Percentiles rank a stretch among this genome's conserved stretches.
These are phyloP conservation scores for Chydorus sphaericus DNA, from an alignment of 2,888 invertebrate genomes.

Conservation along the genomic window DNA sequence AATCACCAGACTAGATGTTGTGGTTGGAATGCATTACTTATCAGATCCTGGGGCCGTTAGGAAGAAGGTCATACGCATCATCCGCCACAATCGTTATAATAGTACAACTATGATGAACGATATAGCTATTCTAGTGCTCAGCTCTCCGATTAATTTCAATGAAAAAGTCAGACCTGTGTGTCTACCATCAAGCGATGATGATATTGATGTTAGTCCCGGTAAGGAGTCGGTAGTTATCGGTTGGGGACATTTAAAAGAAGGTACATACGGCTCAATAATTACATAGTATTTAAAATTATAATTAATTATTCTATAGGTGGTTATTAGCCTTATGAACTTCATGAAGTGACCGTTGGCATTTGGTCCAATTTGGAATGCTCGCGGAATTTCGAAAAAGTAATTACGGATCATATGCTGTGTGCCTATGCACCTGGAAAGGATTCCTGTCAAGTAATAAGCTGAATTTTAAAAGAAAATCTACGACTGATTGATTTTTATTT, in stretches of 20 bases:
- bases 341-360: slow-evolving; percentile 70
- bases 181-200: slow-evolving; percentile 16
- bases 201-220: slow-evolving; percentile 10
- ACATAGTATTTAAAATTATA: no score
- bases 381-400: no score
- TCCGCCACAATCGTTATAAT: slow-evolving; percentile 71
- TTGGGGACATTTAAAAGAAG: slow-evolving; percentile 56
- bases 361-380: no score
- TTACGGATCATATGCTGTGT: slow-evolving; percentile 74
- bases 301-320: slow-evolving; percentile 29
- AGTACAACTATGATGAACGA: slow-evolving; percentile 25
- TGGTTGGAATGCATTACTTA: slow-evolving; percentile 42
- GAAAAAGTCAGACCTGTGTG: slow-evolving; percentile 26
- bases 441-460: slow-evolving; percentile 63
- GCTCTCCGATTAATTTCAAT: slow-evolving; percentile 16
- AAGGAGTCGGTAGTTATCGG: slow-evolving; percentile 14
- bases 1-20: slow-evolving; percentile 4
- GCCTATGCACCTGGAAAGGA: slow-evolving; percentile 71
- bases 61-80: slow-evolving; percentile 62
- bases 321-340: slow-evolving; percentile 63
- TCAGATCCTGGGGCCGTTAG: slow-evolving; percentile 61
- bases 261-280: no score
- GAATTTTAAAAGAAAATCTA: not conserved
- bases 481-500: not conserved
- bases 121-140: slow-evolving; percentile 17